Base-by-base conservation (phyloP, 2,113 vertebrate genomes). In the Condylura cristata region DNA sequence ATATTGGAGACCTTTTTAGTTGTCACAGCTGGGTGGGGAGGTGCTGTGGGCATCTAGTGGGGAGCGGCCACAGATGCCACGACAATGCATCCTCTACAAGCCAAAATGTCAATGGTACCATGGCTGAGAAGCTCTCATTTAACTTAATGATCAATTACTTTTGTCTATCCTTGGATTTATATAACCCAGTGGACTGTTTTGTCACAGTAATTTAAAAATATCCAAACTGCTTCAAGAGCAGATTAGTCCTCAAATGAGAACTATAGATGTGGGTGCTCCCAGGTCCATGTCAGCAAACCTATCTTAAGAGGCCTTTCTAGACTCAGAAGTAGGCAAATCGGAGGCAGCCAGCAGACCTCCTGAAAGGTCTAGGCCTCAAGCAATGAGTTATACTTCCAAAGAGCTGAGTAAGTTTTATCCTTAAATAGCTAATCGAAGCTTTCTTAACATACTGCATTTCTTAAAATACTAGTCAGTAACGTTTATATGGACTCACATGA, bases 391-490 rank as follows among this genome's bases (percentile, higher is more conserved):
- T 8, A 86, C 34, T 65, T 56, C 78, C 41, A 63, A 56, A 56
- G 20, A 56, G 20, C 7, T 56, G 53, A 56, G 20, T 6, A 56
- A 74, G 28, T 83, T 72, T 92, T 72, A 79, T 39, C 51, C 76
- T 92, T 95, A 72, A 74, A 61, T 24, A 14, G 48, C 39, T 28
- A 82, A 86, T 28, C 76, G 91, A 89, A 58, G 32, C n/a, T 92
- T 89, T 76, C 66, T 68, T 28, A 65, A 95, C 84, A 44, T 58
- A 3, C n/a, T 82, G 44, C 9, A 17, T 44, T 89, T 93, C 76
- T 74, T 76, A 95, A 92, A 95, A 93, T 66, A 92, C 22, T 81
- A 90, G 79, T 48, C 51, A 70, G 74, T 66, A 18, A 92, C n/a
- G 72, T 92, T 90, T 75, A 46, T 85, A 28, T 81, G 46, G 34